Evolutionary conservation across 30 jellyfish, hydroid and myxozoan species (phyloP).

Genomic region (Turritopsis rubra): DNA sequence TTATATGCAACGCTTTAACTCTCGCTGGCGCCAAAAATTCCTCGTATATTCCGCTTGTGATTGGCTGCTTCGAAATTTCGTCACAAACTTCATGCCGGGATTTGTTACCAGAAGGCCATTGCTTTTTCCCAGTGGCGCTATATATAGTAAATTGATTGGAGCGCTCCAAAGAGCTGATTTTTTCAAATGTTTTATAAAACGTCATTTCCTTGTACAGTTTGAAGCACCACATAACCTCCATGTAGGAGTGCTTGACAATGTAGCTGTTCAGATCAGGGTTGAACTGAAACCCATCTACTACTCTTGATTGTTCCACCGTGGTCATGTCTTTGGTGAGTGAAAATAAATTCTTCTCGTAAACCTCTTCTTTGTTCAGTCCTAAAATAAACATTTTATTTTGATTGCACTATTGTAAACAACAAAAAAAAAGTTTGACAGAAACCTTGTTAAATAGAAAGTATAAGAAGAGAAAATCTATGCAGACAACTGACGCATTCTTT

Average conservation of each 20-base stretch:
- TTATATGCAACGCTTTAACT: conserved; percentile 8
- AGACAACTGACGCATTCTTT: too few species aligned
- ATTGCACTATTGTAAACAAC: too few species aligned
- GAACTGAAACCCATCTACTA: conserved; percentile 7
- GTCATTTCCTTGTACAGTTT: conserved; percentile 24
- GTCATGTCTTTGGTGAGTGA: neutral
- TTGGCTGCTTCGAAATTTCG: conserved; percentile 35
- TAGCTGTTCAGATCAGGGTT: conserved; percentile 21
- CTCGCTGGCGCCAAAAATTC: conserved; percentile 33
- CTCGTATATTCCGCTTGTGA: conserved; percentile 28
- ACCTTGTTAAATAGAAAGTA: neutral
- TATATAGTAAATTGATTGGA: conserved; percentile 21
- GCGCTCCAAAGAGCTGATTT: conserved; percentile 29
- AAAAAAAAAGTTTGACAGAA: too few species aligned
- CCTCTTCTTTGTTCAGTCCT: conserved; percentile 8
- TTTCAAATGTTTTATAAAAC: conserved; percentile 17
- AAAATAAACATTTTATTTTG: too few species aligned
- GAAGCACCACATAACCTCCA: conserved; percentile 32
- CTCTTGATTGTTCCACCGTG: neutral
- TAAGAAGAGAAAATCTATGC: too few species aligned
- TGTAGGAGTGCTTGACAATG: conserved; percentile 25
- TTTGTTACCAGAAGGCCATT: conserved; percentile 34
- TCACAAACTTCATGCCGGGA: conserved; percentile 29
- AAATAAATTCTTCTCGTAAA: conserved; percentile 26
- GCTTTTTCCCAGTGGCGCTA: conserved; percentile 35